A percentile compares a stretch with the other conserved stretches of the same genome.
These are phyloP conservation scores for Dendrolimus pini DNA, from an alignment of 2,888 invertebrate species.

Conservation along the genomic window DNA sequence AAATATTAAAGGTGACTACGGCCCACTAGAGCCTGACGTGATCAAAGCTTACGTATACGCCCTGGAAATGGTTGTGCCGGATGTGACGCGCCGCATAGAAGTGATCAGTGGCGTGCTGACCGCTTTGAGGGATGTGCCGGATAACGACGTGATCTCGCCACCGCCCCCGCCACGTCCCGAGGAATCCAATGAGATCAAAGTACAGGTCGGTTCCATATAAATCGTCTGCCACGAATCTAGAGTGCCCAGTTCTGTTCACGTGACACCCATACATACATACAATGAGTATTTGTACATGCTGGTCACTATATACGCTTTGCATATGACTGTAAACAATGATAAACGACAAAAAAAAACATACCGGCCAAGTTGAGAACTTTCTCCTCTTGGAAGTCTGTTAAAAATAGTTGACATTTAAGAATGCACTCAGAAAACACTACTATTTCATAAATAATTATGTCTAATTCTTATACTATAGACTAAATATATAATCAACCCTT, in stretches of 20 bases:
- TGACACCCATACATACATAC: too few relatives aligned
- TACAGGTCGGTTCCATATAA: conserved; percentile 33
- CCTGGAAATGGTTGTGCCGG: conserved; percentile 53
- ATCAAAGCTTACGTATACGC: conserved; percentile 59
- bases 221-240: too few relatives aligned
- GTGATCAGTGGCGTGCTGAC: conserved; percentile 72
- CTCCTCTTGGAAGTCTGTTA: too few relatives aligned
- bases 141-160: conserved; percentile 30
- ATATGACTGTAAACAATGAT: background rate
- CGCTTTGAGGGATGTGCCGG: conserved; percentile 74
- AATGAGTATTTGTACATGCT: too few relatives aligned
- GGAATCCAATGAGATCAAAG: conserved; percentile 50
- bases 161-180: conserved; percentile 22
- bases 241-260: too few relatives aligned
- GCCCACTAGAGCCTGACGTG: conserved; percentile 48
- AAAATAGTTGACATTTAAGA: too few relatives aligned
- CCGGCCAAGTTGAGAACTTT: too few relatives aligned
- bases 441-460: too few relatives aligned
- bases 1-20: conserved; percentile 48
- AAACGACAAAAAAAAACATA: too few relatives aligned
- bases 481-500: too few relatives aligned
- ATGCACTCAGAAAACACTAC: too few relatives aligned
- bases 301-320: background rate
- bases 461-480: too few relatives aligned
- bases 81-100: conserved; percentile 60